Conservation (phyloP, 1,140 invertebrate species). For the Bombus polaris region DNA sequence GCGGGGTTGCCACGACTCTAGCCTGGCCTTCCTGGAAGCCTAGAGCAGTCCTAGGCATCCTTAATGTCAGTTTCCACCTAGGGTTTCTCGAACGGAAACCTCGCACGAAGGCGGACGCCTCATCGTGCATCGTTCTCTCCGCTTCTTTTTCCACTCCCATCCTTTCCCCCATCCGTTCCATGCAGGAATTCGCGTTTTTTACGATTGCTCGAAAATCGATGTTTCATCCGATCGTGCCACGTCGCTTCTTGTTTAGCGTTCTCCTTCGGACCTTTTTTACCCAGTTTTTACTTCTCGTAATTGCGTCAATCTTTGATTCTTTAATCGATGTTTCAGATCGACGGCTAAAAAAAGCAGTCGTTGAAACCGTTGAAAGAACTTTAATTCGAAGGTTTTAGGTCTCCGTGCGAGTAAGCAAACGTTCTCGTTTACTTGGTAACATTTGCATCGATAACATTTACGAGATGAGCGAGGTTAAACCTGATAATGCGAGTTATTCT, state of each 20-base stretch:
- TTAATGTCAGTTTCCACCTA: slow-evolving; percentile 50
- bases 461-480: neutral
- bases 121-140: neutral
- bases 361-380: neutral
- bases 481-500: neutral
- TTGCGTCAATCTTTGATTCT: too few relatives aligned
- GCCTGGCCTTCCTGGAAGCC: slow-evolving; percentile 45
- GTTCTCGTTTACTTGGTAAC: neutral
- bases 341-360: too few relatives aligned
- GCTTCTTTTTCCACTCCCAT: neutral
- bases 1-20: slow-evolving; percentile 70
- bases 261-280: neutral
- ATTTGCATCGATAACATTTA: neutral
- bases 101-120: neutral
- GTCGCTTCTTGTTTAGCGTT: neutral
- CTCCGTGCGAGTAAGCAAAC: neutral
- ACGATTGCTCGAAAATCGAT: slow-evolving; percentile 18
- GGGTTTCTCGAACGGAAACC: slow-evolving; percentile 33
- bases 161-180: neutral
- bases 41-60: slow-evolving; percentile 62
- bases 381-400: neutral
- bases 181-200: slow-evolving; percentile 27
- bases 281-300: neutral
- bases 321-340: too few relatives aligned
- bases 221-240: slow-evolving; percentile 6